phyloP scores from a whole-genome alignment of 2,113 vertebrate genomes.

The Tachysurus vachellii region DNA sequence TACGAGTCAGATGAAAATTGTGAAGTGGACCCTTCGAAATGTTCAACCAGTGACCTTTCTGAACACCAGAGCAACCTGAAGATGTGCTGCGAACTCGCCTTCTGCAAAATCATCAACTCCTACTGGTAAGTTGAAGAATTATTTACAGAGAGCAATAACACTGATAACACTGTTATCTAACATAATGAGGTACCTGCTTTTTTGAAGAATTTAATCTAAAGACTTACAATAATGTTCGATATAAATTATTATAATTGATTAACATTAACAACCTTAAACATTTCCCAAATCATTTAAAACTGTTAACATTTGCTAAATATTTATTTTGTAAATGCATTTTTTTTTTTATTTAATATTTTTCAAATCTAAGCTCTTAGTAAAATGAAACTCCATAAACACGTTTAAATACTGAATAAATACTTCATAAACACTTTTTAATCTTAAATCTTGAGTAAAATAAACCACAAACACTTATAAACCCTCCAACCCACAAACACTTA shows the following conservation, averaged over 20 bases:
- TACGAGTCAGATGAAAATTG: conserved; percentile 99
- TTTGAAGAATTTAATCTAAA: neutral
- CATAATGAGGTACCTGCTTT: neutral
- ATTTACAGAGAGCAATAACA: neutral
- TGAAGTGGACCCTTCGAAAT: conserved; percentile 94
- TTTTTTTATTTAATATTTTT: neutral
- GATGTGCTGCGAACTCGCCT: conserved; percentile 98
- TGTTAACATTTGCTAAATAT: neutral
- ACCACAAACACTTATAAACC: too few relatives aligned
- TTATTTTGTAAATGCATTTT: neutral
- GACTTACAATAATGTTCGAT: neutral
- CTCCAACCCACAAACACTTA: neutral
- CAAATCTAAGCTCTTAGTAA: neutral
- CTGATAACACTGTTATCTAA: neutral
- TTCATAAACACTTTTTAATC: neutral
- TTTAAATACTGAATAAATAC: neutral
- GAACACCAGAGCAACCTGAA: conserved; percentile 98
- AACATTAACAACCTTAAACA: neutral
- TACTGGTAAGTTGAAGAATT: conserved; percentile 80
- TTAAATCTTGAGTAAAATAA: too few relatives aligned
- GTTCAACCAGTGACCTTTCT: conserved; percentile 84
- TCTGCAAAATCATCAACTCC: conserved; percentile 99
- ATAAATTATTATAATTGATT: neutral
- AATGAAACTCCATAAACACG: neutral
- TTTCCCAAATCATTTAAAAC: neutral